These are phyloP conservation scores for Apodemus sylvaticus DNA, from an alignment of 2,113 vertebrate species.

Conservation along the genomic window DNA sequence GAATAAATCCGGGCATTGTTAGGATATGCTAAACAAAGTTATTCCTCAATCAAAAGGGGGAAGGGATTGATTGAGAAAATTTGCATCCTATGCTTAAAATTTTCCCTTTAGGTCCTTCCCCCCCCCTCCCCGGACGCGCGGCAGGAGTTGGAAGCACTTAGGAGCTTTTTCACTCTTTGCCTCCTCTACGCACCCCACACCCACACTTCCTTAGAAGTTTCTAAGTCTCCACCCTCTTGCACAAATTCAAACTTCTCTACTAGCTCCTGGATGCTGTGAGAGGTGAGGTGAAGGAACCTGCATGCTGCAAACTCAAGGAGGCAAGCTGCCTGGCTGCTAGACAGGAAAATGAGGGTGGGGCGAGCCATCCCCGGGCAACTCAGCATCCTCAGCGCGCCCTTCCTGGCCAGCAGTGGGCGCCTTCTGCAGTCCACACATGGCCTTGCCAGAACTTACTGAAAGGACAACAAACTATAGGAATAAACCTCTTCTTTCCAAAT, in stretches of 20 bases:
- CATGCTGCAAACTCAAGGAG: accelerated
- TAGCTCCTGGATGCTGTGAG: background rate
- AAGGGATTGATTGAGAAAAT: background rate
- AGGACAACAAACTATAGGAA: background rate
- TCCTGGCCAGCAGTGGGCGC: background rate
- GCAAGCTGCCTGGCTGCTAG: accelerated
- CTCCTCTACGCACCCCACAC: accelerated
- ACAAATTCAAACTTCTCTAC: background rate
- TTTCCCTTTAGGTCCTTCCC: background rate
- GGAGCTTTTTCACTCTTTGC: background rate
- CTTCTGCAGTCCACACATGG: background rate
- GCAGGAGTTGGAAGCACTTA: background rate
- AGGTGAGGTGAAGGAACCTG: background rate
- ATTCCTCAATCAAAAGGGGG: background rate
- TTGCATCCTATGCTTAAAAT: background rate
- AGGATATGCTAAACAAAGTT: background rate
- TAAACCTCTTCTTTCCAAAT: background rate
- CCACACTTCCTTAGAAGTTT: background rate
- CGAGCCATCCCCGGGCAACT: accelerated
- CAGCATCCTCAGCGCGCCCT: accelerated
- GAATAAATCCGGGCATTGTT: background rate
- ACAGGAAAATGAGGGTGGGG: accelerated
- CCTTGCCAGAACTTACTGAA: background rate
- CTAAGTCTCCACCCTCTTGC: background rate
- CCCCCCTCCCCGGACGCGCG: background rate